Conservation (phyloP, 2,797 vertebrate species). For the Chaetophractus vellerosus region DNA sequence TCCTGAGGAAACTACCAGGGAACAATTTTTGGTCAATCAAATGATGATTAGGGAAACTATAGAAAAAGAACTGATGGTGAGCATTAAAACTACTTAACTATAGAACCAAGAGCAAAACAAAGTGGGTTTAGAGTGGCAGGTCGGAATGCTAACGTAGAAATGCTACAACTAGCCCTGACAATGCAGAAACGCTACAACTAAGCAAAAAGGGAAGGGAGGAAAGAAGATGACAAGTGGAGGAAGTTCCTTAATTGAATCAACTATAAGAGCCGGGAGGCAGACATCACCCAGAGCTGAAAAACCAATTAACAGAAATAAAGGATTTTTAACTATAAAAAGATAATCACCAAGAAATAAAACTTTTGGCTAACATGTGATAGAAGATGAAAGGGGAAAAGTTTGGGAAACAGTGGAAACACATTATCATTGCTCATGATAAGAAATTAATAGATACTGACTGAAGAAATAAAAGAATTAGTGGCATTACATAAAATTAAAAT, state of each 20-base stretch:
- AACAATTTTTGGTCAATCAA: not conserved
- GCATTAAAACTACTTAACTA: not conserved
- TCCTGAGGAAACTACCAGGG: not conserved
- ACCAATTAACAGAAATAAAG: not conserved
- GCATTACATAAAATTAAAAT: slow-evolving; percentile 27
- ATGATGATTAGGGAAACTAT: not conserved
- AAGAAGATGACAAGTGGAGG: not conserved
- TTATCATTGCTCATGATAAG: not conserved
- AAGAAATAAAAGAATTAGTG: not conserved
- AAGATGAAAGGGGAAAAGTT: not conserved
- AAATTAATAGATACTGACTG: not conserved
- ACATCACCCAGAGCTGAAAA: not conserved
- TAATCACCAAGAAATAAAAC: not conserved
- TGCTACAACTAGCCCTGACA: no score
- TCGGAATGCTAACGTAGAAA: not conserved
- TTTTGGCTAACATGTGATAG: not conserved
- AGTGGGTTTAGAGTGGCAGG: not conserved
- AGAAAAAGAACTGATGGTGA: not conserved
- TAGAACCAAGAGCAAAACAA: not conserved
- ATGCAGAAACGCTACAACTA: no score
- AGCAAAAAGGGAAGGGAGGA: no score
- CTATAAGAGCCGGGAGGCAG: not conserved
- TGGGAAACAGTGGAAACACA: not conserved
- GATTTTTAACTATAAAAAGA: not conserved
- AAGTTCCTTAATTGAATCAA: not conserved